Percentiles rank a stretch among this genome's conserved stretches.
These are phyloP conservation scores for Alca torda DNA, from an alignment of 2,797 vertebrate species.

Conservation along the genomic window DNA sequence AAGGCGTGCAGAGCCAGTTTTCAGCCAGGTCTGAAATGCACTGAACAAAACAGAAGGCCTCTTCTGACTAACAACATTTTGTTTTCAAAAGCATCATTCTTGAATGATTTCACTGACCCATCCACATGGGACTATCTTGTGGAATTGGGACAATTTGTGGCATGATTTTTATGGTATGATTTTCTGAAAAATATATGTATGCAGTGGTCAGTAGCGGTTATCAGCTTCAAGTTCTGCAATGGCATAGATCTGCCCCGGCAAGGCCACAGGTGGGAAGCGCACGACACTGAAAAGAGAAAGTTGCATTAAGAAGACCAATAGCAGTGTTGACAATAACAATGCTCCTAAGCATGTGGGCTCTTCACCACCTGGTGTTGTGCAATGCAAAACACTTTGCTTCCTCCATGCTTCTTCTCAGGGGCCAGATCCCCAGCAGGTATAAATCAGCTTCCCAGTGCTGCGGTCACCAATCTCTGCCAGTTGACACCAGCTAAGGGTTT, in stretches of 20 bases:
- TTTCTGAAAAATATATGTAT: neutral
- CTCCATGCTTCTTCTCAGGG: rapidly evolving
- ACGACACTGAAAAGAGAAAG: neutral
- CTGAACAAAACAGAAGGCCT: neutral
- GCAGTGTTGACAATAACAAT: neutral
- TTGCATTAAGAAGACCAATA: rapidly evolving
- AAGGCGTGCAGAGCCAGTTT: neutral
- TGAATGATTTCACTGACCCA: neutral
- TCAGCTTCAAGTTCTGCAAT: neutral
- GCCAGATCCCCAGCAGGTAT: neutral
- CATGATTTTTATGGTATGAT: neutral
- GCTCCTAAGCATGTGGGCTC: rapidly evolving
- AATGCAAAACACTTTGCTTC: neutral
- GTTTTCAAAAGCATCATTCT: neutral
- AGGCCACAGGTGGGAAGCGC: neutral
- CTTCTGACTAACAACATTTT: neutral
- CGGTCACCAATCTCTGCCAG: neutral
- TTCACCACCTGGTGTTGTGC: neutral
- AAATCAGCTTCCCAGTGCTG: neutral
- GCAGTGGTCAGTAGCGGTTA: neutral
- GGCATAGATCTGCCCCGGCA: neutral
- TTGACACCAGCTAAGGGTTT: neutral
- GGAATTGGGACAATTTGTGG: neutral
- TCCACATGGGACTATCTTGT: neutral
- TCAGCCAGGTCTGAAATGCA: neutral